Conservation (phyloP, 2,113 vertebrate species). For the Ciconia maguari region DNA sequence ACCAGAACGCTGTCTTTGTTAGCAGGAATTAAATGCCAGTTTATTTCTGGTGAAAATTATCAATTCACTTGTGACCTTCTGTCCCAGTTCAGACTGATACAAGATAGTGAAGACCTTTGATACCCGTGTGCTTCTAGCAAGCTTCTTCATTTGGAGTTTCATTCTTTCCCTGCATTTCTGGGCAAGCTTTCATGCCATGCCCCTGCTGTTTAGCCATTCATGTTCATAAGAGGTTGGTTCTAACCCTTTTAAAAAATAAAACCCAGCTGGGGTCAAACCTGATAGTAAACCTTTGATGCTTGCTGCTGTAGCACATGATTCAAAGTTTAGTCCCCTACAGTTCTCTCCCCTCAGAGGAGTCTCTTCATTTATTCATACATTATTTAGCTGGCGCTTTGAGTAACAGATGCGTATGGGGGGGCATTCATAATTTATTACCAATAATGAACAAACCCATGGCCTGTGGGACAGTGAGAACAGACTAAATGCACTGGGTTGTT, state of each 20-base stretch:
- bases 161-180: background rate
- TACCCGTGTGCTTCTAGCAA: background rate
- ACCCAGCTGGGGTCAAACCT: conserved; percentile 18
- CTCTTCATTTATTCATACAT: conserved; percentile 61
- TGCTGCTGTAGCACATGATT: conserved; percentile 29
- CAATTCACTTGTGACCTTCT: background rate
- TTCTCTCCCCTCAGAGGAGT: conserved; percentile 19
- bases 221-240: background rate
- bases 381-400: conserved; percentile 70
- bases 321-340: conserved; percentile 56
- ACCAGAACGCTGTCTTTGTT: background rate
- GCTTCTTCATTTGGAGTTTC: background rate
- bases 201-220: conserved; percentile 24
- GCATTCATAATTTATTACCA: conserved; percentile 59
- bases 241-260: conserved; percentile 12
- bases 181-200: conserved; percentile 1
- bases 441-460: background rate
- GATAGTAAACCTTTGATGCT: conserved; percentile 58
- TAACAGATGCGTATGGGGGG: conserved; percentile 1
- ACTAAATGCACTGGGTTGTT: background rate
- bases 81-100: background rate
- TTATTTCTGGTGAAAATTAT: background rate
- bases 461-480: background rate
- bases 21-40: background rate
- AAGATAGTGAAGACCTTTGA: background rate